Percentiles rank a stretch among this genome's conserved stretches.
phyloP scores from a whole-genome alignment of 2,888 invertebrate genomes.

The Drosophila quinaria region DNA sequence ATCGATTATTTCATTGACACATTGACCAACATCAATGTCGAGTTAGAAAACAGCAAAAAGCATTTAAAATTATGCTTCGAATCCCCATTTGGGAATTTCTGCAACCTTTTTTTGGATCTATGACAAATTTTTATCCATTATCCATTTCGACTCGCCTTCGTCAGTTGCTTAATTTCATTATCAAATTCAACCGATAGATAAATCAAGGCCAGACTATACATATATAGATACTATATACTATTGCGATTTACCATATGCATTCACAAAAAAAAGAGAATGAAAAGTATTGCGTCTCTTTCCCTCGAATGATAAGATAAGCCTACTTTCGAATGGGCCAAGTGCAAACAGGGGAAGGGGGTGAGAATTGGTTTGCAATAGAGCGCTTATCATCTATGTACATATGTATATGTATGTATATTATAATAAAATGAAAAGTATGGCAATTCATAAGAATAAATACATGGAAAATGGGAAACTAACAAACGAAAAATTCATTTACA shows the following conservation, averaged over 20 bases:
- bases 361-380: slow-evolving; percentile 24
- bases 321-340: slow-evolving; percentile 32
- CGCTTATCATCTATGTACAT: slow-evolving; percentile 34
- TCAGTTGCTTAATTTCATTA: slow-evolving; percentile 31
- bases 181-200: slow-evolving; percentile 32
- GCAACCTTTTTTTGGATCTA: background rate
- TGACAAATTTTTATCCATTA: slow-evolving; percentile 6
- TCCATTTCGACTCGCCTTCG: slow-evolving; percentile 4
- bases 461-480: slow-evolving; percentile 10
- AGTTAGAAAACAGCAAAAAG: too few relatives aligned
- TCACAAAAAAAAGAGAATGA: slow-evolving; percentile 14
- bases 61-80: too few relatives aligned
- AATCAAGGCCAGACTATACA: slow-evolving; percentile 26
- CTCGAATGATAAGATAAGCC: slow-evolving; percentile 48
- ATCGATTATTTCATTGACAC: too few relatives aligned
- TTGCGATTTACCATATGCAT: slow-evolving; percentile 47
- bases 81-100: too few relatives aligned
- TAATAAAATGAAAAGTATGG: slow-evolving; percentile 12
- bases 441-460: slow-evolving; percentile 34
- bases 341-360: slow-evolving; percentile 18
- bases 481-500: slow-evolving; percentile 30
- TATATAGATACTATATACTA: slow-evolving; percentile 1
- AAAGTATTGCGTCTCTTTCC: slow-evolving; percentile 5
- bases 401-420: background rate
- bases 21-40: too few relatives aligned